Evolutionary conservation across 2,888 invertebrate species (phyloP), one percentile per base, ranked within the genome.

Genomic region (Tetropium fuscum): DNA sequence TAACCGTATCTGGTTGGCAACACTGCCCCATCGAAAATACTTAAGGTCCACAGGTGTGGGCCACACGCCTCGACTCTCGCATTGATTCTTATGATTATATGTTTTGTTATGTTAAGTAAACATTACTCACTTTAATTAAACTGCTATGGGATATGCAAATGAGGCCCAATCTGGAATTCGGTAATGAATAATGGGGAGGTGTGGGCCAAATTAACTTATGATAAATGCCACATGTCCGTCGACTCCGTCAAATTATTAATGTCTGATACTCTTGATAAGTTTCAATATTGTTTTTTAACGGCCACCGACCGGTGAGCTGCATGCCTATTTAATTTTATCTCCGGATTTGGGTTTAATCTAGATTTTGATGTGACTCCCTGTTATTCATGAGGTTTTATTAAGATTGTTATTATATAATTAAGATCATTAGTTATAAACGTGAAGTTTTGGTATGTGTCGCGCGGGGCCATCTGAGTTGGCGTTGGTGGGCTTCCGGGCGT

Each of bases 81-180:
- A 72, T 77, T 74, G 76, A 77, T 77, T 77, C 75, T 78, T 77
- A 78, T 76, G 79, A 80, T 79, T 78, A 75, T 77, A 75, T 73
- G 78, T 79, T 80, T 79, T 80, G 79, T 80, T 79, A 79, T 80
- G 79, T 78, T 78, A 79, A 79, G 78, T 79, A 78, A 78, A 78
- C 78, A 79, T 80, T 79, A 80, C 78, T 80, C 78, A 78, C 75
- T 77, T 78, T 80, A 80, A 80, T 80, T 80, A 80, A 79, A 78
- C 60, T 65, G 70, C 71, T 74, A 76, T 74, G 74, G 76, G 69
- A 75, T 78, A 79, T 79, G 79, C 77, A 78, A 79, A 79, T 78
- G 55, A 55, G 44, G 43, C 45, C 53, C 32, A 48, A 57, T 63
- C 59, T 63, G 59, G 63, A 64, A 65, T 68, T 60, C 56, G 59